Percentiles rank a stretch among this genome's conserved stretches.
These are phyloP conservation scores for Periphyllus acericola DNA, from an alignment of 2,888 invertebrate genomes.

Conservation along the genomic window DNA sequence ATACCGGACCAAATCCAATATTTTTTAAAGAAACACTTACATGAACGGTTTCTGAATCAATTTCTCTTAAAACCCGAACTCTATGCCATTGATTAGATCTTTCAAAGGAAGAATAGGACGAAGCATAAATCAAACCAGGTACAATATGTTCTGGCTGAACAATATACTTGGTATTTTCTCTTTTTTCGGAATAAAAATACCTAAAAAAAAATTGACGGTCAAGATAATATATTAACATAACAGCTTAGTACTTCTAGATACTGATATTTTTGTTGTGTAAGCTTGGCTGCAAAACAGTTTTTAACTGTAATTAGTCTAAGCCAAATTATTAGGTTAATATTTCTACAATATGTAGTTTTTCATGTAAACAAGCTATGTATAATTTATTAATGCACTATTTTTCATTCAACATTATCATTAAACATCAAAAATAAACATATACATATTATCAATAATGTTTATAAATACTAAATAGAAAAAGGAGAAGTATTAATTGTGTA, in stretches of 20 bases:
- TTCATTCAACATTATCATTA: too few relatives aligned
- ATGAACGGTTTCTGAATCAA: constrained; percentile 19
- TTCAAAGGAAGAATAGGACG: not conserved
- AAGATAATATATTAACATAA: not conserved
- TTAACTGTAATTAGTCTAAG: not conserved
- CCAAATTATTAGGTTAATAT: too few relatives aligned
- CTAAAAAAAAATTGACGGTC: not conserved
- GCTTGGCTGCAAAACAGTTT: not conserved
- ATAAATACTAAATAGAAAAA: too few relatives aligned
- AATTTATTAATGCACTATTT: too few relatives aligned
- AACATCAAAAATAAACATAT: too few relatives aligned
- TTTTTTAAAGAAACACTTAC: constrained; percentile 2
- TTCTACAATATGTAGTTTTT: too few relatives aligned
- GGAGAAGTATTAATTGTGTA: not conserved
- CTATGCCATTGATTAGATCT: constrained; percentile 23
- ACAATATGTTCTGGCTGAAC: constrained; percentile 18
- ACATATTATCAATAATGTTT: too few relatives aligned
- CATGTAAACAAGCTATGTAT: too few relatives aligned
- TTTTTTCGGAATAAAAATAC: not conserved
- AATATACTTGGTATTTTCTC: not conserved
- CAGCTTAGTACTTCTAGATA: not conserved
- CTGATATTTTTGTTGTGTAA: not conserved
- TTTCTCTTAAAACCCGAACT: constrained; percentile 30
- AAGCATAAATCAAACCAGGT: not conserved
- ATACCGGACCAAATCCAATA: not conserved